These are phyloP conservation scores for Anguilla pacifica DNA, from an alignment of 2,797 vertebrate species.

Conservation along the genomic window DNA sequence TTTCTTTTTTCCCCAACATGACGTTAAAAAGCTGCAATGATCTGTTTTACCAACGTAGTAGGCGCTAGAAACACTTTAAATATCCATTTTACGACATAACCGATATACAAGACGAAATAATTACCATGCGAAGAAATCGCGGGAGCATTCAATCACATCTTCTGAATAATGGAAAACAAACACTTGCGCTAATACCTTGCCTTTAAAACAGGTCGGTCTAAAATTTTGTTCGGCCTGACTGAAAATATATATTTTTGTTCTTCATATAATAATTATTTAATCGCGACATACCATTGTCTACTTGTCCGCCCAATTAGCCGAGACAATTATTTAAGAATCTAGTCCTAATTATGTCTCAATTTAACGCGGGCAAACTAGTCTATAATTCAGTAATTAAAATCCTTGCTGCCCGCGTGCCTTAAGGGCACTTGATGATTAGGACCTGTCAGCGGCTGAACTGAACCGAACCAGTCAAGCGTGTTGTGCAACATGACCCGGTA, in stretches of 20 bases:
- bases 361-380: conserved; percentile 85
- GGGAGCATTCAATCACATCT: not conserved
- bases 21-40: not conserved
- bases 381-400: conserved; percentile 90
- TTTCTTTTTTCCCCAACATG: not conserved
- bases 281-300: conserved; percentile 70
- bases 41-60: not conserved
- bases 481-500: conserved; percentile 91
- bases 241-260: conserved; percentile 62
- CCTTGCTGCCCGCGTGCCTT: conserved; percentile 86
- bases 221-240: not conserved
- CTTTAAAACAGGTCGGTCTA: not conserved
- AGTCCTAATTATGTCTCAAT: conserved; percentile 96
- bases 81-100: not conserved
- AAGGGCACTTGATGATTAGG: conserved; percentile 93
- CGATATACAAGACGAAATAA: not conserved
- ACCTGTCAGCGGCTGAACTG: conserved; percentile 92
- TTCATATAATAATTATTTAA: conserved; percentile 84
- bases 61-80: not conserved
- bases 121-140: not conserved
- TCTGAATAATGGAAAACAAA: conserved; percentile 5
- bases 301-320: conserved; percentile 91
- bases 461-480: conserved; percentile 87
- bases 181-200: not conserved
- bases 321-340: conserved; percentile 94